Evolutionary conservation across 2,888 invertebrate species (phyloP).

Genomic region (Antheraea yamamai): DNA sequence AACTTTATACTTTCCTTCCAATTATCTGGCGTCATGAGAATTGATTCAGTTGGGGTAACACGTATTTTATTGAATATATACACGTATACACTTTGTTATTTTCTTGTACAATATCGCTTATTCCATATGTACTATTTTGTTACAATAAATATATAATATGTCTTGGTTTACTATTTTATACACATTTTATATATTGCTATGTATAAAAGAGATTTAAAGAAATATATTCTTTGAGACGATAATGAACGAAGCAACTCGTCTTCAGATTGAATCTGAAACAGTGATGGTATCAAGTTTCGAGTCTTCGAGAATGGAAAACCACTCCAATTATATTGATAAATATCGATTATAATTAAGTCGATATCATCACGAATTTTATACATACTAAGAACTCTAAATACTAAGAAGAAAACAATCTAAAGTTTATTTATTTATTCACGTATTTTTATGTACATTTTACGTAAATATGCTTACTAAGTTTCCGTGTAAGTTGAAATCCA

Average conservation of each 20-base stretch:
- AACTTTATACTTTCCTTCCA: neutral
- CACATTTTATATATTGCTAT: no score
- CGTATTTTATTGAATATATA: no score
- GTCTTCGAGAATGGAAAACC: conserved; percentile 40
- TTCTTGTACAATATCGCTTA: no score
- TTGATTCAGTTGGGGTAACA: neutral
- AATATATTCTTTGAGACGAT: neutral
- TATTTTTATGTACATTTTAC: neutral
- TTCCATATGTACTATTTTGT: no score
- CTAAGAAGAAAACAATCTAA: neutral
- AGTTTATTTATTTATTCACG: neutral
- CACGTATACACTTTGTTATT: no score
- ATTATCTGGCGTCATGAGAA: neutral
- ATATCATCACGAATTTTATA: neutral
- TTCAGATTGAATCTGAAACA: neutral
- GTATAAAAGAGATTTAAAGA: neutral
- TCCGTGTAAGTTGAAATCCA: conserved; percentile 26
- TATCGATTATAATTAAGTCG: no score
- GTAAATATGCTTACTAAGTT: conserved; percentile 21
- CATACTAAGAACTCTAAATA: neutral
- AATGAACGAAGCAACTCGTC: neutral
- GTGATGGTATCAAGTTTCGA: conserved; percentile 34
- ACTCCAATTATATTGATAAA: conserved; percentile 37
- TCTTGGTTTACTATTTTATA: no score
- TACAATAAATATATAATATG: no score